A percentile compares a stretch with the other conserved stretches of the same genome.
Conservation (phyloP, 1,140 invertebrate species). For the Drosophila kanapiae region DNA sequence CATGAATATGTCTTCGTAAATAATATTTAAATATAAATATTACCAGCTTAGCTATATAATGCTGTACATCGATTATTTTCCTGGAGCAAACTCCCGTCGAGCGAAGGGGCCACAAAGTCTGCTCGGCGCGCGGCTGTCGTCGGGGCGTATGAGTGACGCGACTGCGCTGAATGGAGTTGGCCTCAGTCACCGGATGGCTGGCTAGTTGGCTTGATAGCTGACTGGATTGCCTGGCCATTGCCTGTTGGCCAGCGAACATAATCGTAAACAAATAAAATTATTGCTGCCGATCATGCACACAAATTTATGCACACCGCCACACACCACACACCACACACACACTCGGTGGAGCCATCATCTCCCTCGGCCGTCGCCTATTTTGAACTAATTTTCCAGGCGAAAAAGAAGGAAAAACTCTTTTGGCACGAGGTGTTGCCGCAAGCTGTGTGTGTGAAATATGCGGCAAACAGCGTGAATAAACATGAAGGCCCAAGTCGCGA, state of each 20-base stretch:
- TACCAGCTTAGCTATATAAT: neutral
- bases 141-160: constrained; percentile 83
- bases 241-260: constrained; percentile 81
- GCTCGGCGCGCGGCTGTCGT: constrained; percentile 59
- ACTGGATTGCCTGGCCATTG: constrained; percentile 60
- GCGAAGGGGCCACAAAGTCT: constrained; percentile 67
- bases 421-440: constrained; percentile 75
- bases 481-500: constrained; percentile 54
- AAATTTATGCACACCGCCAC: constrained; percentile 74
- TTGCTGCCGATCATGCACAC: constrained; percentile 83
- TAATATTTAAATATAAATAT: neutral
- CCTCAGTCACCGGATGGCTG: constrained; percentile 9
- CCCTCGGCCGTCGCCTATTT: constrained; percentile 51
- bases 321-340: constrained; percentile 15
- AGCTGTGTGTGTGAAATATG: constrained; percentile 83
- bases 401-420: constrained; percentile 37
- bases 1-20: neutral
- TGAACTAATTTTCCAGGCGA: constrained; percentile 76
- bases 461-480: constrained; percentile 80
- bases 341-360: constrained; percentile 22
- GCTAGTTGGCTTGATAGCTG: constrained; percentile 15
- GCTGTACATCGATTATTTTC: neutral
- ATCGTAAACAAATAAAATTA: constrained; percentile 84
- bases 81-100: constrained; percentile 7
- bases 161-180: constrained; percentile 41